A percentile compares a stretch with the other conserved stretches of the same genome.
phyloP scores from a whole-genome alignment of 1,140 invertebrate genomes.

The Agrypnia vestita region DNA sequence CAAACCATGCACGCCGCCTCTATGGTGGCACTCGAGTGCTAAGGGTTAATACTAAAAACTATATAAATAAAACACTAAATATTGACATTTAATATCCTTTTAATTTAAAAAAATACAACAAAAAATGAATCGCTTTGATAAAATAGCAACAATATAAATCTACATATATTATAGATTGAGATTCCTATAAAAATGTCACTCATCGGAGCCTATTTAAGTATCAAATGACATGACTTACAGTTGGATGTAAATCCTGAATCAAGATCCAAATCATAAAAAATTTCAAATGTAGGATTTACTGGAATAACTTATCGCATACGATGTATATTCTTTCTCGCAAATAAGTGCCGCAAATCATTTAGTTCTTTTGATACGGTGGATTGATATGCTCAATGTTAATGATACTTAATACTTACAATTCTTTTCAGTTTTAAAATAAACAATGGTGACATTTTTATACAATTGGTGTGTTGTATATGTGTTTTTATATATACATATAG shows the following conservation, averaged over 20 bases:
- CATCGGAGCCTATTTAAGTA: background rate
- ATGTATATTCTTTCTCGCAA: too few species aligned
- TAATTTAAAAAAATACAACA: conserved; percentile 27
- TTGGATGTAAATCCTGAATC: too few species aligned
- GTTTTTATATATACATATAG: conserved; percentile 2
- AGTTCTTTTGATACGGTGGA: background rate
- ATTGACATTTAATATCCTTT: conserved; percentile 29
- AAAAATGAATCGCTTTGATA: background rate
- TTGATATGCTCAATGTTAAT: background rate
- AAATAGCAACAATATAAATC: background rate
- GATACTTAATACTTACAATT: background rate
- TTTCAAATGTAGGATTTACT: too few species aligned
- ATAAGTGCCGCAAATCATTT: background rate
- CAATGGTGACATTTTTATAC: conserved; percentile 7
- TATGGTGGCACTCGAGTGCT: too few species aligned
- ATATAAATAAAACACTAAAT: conserved; percentile 14
- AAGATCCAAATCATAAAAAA: too few species aligned
- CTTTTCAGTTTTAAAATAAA: background rate
- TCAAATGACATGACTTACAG: too few species aligned
- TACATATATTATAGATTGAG: conserved; percentile 5
- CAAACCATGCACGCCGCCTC: too few species aligned
- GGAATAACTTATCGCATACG: too few species aligned
- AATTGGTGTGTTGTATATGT: conserved; percentile 5
- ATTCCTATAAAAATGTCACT: conserved; percentile 7
- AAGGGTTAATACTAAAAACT: too few species aligned